Conservation (phyloP, 2,888 invertebrate genomes). For the Priocnemis perturbator region DNA sequence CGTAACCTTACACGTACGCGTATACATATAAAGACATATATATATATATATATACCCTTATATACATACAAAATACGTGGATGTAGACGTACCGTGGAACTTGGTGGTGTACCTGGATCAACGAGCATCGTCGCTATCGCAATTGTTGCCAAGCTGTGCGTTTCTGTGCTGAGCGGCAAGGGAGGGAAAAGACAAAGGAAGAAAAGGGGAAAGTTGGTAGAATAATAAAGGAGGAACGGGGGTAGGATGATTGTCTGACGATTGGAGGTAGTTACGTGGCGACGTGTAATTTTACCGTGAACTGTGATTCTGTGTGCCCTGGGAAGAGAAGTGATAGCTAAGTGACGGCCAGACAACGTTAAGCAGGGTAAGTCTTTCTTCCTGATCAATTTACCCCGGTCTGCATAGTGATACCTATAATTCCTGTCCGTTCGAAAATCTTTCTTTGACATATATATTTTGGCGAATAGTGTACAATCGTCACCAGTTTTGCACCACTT, state of each 20-base stretch:
- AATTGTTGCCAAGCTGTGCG: conserved; percentile 10
- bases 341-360: conserved; percentile 28
- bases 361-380: conserved; percentile 32
- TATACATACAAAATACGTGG: too few species aligned
- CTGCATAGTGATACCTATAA: neutral
- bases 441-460: too few species aligned
- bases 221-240: neutral
- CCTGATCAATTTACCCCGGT: neutral
- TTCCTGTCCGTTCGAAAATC: too few species aligned
- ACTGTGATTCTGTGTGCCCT: conserved; percentile 52
- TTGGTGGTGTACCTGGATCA: conserved; percentile 30
- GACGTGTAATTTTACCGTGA: conserved; percentile 35
- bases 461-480: too few species aligned
- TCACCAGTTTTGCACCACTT: too few species aligned
- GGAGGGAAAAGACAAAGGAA: conserved; percentile 6
- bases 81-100: conserved; percentile 24
- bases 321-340: conserved; percentile 23
- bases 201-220: conserved; percentile 9
- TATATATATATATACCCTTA: neutral
- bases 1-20: conserved; percentile 1
- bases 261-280: conserved; percentile 33
- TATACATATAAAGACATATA: conserved; percentile 13
- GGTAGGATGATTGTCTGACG: conserved; percentile 30
- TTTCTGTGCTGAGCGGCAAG: conserved; percentile 14
- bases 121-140: conserved; percentile 20